Evolutionary conservation across 2,113 vertebrate genomes (phyloP), one percentile per base, ranked within the genome.

Genomic region (Polypterus bichir): DNA sequence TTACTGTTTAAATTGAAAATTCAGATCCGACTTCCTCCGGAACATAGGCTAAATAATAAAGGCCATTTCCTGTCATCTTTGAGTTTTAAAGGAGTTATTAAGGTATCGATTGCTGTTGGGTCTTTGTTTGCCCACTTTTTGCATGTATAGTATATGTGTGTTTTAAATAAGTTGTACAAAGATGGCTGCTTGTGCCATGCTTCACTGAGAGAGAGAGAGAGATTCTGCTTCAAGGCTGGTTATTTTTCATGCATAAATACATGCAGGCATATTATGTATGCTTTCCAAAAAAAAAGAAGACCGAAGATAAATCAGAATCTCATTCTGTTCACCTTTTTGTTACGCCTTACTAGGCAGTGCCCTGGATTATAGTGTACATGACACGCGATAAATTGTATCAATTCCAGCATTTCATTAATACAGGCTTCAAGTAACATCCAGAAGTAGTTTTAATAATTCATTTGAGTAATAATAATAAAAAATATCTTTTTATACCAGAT

Each of bases 1-100:
- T 71, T 67, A 55, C 47, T 44, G 77, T 82, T 82, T 82, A 85
- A 82, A 79, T 78, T 77, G 79, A 77, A 72, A 77, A 80, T 84
- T 85, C 76, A 78, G 47, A 61, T 48, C 62, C 70, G 80, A 83
- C 81, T 82, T 85, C 80, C 82, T 67, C 81, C 82, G 81, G 82
- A 83, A 85, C 83, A 82, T 75, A 75, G 71, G 74, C 73, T 81
- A 81, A 75, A 82, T 77, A 81, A 76, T 77, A 55, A 73, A 76
- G 70, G 64, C 60, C 5, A 77, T 78, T 85, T 9, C 4, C 57
- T 59, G 9, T 59, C 44, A 82, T 80, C 81, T 83, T 9, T n/a
- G 69, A 69, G 67, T 10, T 48, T 46, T 65, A 67, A 55, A 55
- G 9, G 5, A 9, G 54, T 5, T 6, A 5, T 55, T 27, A 11